A percentile compares a stretch with the other conserved stretches of the same genome.
phyloP scores from a whole-genome alignment of 2,888 invertebrate species.

The Ormyrus nitidulus region DNA sequence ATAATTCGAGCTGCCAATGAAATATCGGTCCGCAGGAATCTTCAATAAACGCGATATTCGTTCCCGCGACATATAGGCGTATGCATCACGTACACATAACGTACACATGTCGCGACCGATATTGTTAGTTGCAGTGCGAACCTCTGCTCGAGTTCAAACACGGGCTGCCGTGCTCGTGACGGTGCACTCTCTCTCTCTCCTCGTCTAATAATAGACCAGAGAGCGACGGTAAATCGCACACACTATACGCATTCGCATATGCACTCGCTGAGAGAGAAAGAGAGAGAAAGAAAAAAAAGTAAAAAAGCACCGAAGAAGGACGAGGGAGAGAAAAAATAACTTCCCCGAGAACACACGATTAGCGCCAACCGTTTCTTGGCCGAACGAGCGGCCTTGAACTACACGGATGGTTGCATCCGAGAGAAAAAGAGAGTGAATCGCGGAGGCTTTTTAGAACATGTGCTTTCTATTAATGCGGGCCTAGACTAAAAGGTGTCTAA shows the following conservation, averaged over 20 bases:
- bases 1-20: no score
- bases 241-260: not conserved
- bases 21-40: no score
- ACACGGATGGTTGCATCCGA: slow-evolving; percentile 14
- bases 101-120: not conserved
- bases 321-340: not conserved
- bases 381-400: slow-evolving; percentile 30
- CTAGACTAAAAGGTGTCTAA: no score
- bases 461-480: slow-evolving; percentile 15
- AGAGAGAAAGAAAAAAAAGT: slow-evolving; percentile 5
- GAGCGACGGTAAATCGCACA: slow-evolving; percentile 7
- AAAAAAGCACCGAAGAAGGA: not conserved
- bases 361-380: no score
- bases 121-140: slow-evolving; percentile 10
- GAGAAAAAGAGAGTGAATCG: not conserved
- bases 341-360: not conserved
- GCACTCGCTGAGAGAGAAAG: not conserved
- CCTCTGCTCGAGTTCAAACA: slow-evolving; percentile 1
- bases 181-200: not conserved
- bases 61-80: not conserved
- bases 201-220: slow-evolving; percentile 15
- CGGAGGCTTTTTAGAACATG: not conserved
- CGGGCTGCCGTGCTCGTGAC: slow-evolving; percentile 1
- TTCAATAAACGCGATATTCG: no score
- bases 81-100: not conserved